Conservation (phyloP, 2,888 invertebrate genomes). For the Beris chalybata region DNA sequence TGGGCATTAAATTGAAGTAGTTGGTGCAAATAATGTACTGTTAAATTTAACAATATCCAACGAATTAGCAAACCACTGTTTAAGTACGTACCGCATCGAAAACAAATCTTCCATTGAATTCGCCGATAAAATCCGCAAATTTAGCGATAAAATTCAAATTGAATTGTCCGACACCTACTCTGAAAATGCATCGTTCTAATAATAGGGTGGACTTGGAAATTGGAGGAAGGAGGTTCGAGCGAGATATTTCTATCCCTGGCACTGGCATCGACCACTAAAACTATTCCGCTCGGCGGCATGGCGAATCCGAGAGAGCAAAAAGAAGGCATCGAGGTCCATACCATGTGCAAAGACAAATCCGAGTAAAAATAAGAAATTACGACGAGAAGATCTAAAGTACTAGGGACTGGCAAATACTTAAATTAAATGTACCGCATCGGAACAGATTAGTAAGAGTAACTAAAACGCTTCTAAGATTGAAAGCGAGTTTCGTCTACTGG, state of each 20-base stretch:
- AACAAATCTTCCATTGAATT: too few species aligned
- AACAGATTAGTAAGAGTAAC: conserved; percentile 31
- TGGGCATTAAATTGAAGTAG: conserved; percentile 20
- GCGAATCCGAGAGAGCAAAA: conserved; percentile 1
- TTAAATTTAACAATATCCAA: neutral
- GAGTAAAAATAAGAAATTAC: conserved; percentile 12
- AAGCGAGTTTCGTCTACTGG: too few species aligned
- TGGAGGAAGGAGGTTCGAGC: too few species aligned
- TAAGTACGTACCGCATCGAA: too few species aligned
- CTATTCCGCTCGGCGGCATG: neutral
- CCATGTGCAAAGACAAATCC: too few species aligned
- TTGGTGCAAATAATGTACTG: conserved; percentile 1
- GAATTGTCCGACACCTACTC: too few species aligned
- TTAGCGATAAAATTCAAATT: too few species aligned
- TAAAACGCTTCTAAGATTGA: neutral
- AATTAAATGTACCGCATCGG: conserved; percentile 31
- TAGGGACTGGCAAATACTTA: conserved; percentile 34
- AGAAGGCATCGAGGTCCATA: neutral
- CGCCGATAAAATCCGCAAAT: too few species aligned
- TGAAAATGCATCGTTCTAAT: too few species aligned
- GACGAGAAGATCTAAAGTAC: conserved; percentile 27
- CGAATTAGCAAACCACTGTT: neutral
- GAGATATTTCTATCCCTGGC: too few species aligned
- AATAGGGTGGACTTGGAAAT: too few species aligned
- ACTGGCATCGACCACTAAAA: too few species aligned